Conservation (phyloP, 2,888 invertebrate species). For the Protonemura montana region DNA sequence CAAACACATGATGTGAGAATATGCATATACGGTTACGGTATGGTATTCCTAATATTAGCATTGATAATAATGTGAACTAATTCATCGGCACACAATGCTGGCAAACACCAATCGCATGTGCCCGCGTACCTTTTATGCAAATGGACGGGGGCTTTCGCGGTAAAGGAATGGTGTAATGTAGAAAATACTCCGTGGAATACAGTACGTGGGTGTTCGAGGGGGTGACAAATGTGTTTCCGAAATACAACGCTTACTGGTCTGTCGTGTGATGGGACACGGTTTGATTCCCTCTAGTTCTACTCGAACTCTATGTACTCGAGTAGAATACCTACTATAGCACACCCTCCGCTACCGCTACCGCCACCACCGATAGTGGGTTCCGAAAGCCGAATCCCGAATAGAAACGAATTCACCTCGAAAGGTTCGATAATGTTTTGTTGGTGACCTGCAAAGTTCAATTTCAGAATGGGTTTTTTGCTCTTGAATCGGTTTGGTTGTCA, state of each 20-base stretch:
- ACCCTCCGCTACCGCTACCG: no score
- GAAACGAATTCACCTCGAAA: no score
- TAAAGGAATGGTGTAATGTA: neutral
- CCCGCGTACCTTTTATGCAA: neutral
- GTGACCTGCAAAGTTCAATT: no score
- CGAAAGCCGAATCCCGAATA: no score
- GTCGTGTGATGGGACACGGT: no score
- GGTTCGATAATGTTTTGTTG: no score
- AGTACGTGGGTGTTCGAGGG: neutral
- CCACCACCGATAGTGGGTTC: no score
- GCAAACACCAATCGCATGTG: neutral
- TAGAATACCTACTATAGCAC: no score
- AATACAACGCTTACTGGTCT: neutral
- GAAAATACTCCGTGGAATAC: neutral
- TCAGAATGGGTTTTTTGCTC: no score
- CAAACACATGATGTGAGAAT: neutral
- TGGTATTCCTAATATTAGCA: slow-evolving; percentile 5
- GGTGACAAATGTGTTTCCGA: slow-evolving; percentile 12
- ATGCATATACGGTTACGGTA: neutral
- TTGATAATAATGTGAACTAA: neutral
- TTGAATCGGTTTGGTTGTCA: no score
- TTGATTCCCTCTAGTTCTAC: no score
- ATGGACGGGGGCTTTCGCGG: neutral
- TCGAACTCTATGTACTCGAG: no score
- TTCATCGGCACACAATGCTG: neutral